These are phyloP conservation scores for Alcis repandata DNA, from an alignment of 2,888 invertebrate genomes.

Conservation along the genomic window DNA sequence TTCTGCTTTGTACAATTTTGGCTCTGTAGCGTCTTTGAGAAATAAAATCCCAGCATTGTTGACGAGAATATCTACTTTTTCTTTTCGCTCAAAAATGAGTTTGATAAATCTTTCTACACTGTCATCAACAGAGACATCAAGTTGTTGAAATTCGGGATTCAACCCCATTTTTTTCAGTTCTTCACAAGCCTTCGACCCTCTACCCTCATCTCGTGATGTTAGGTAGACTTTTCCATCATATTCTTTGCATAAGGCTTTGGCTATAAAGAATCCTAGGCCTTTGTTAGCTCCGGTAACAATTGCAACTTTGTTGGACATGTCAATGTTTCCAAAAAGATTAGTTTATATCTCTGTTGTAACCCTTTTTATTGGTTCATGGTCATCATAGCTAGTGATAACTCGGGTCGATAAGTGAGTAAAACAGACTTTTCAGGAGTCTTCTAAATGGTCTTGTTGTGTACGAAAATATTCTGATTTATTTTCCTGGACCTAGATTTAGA, in stretches of 20 bases:
- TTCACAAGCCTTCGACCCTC: constrained; percentile 87
- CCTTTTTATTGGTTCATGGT: background rate
- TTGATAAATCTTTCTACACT: constrained; percentile 86
- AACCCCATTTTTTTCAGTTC: constrained; percentile 81
- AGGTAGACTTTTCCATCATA: constrained; percentile 90
- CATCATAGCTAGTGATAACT: too few relatives aligned
- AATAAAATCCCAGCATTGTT: constrained; percentile 90
- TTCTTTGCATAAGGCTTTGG: constrained; percentile 88
- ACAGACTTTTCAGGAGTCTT: too few relatives aligned
- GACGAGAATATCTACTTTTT: constrained; percentile 89
- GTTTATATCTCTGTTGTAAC: background rate
- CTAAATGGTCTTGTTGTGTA: too few relatives aligned
- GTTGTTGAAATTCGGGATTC: constrained; percentile 87
- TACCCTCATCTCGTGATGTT: constrained; percentile 87
- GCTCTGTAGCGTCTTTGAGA: constrained; percentile 70
- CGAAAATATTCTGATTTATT: too few relatives aligned
- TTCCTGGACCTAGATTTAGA: too few relatives aligned
- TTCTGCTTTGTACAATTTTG: constrained; percentile 67
- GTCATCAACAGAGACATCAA: constrained; percentile 88
- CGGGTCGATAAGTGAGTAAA: too few relatives aligned
- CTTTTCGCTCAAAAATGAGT: constrained; percentile 84
- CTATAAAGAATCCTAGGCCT: constrained; percentile 90
- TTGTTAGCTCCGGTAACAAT: constrained; percentile 91
- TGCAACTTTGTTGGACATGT: constrained; percentile 66
- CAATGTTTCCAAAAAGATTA: constrained; percentile 15